Base-by-base conservation (phyloP, 2,888 invertebrate species). In the Listrodromus nycthemerus region DNA sequence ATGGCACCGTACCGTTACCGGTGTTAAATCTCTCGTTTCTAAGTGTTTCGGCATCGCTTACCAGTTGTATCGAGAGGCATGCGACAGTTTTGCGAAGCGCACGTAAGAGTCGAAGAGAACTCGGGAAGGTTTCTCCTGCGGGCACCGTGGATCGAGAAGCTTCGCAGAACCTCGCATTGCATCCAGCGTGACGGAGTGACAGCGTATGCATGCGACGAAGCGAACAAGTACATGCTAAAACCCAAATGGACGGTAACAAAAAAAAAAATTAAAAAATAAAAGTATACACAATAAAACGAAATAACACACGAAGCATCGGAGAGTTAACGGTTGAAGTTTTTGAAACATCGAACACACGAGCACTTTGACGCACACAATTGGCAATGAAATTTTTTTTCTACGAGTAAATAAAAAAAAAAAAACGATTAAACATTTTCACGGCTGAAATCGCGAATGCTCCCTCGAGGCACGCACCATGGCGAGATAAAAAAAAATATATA, bases 161-260 rank as follows among this genome's bases (percentile, higher is more conserved):
- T 85, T 91, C 87, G 88, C 86, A 86, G 88, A 88, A 88, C 89
- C 84, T 90, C 87, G 86, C 82, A 88, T 87, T 84, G 86, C 87
- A 69, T 91, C 89, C 88, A 89, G 86, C 87, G 88, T 88, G 88
- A 81, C 76, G 69, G 79, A 70, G 80, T 74, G 83, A 79, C 80
- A 80, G 85, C 84, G 79, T 82, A 58, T 89, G 88, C 91, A 92
- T 92, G 91, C 92, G 91, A 88, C 88, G 87, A 91, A 91, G 91
- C 90, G 87, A 89, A 89, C 80, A 89, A 87, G 86, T 86, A 87
- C 91, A 90, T 91, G 91, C 90, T 90, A 89, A 88, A 91, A 90
- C 89, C 58, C 88, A 91, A 91, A 90, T 84, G 86, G 70, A 85
- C 86, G 83, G 87, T 86, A 88, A 89, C 87, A 84, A 87, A 86